phyloP scores from a whole-genome alignment of 2,888 invertebrate genomes.

The Metacarcinus magister region DNA sequence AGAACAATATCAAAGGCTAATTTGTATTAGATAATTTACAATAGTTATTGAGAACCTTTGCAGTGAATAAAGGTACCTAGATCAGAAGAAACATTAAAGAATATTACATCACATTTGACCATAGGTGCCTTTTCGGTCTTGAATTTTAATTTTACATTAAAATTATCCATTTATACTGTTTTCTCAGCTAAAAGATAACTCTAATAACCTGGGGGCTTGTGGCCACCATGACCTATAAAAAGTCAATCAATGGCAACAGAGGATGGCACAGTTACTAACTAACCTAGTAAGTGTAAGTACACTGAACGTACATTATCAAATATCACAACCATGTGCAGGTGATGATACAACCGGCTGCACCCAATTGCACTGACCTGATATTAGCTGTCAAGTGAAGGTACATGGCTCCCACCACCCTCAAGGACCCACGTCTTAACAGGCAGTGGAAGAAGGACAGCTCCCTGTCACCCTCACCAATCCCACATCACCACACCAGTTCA shows the following conservation, averaged over 20 bases:
- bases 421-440: constrained; percentile 54
- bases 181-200: constrained; percentile 73
- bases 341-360: constrained; percentile 76
- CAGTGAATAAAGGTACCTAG: constrained; percentile 78
- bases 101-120: constrained; percentile 81
- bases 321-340: constrained; percentile 81
- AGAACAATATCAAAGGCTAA: constrained; percentile 80
- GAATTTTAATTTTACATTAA: constrained; percentile 73
- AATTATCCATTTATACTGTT: constrained; percentile 70
- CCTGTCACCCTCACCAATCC: constrained; percentile 47
- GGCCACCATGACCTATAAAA: constrained; percentile 70
- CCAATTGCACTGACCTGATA: constrained; percentile 68
- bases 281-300: constrained; percentile 79
- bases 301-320: constrained; percentile 79
- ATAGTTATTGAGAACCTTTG: constrained; percentile 75
- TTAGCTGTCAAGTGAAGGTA: constrained; percentile 63
- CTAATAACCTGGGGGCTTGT: constrained; percentile 76
- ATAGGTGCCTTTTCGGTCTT: constrained; percentile 76
- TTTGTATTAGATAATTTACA: constrained; percentile 77
- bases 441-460: constrained; percentile 66
- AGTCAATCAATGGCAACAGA: constrained; percentile 79
- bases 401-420: constrained; percentile 70
- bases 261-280: constrained; percentile 81
- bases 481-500: constrained; percentile 28
- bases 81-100: constrained; percentile 78